Evolutionary conservation across 2,888 invertebrate genomes (phyloP).

Genomic region (Tanytarsus gracilentus): DNA sequence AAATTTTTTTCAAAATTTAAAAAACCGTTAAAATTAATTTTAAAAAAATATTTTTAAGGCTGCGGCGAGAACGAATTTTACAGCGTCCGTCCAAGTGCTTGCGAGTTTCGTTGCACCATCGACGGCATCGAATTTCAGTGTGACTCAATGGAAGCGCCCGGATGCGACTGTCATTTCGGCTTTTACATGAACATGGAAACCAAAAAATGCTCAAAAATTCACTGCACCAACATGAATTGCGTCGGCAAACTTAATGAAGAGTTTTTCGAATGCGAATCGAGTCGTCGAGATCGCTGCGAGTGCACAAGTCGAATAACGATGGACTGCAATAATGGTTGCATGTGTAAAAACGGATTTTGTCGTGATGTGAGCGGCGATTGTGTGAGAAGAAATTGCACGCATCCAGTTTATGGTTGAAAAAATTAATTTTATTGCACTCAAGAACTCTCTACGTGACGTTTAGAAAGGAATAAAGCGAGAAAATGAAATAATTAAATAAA

Average conservation of each 20-base stretch:
- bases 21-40: no score
- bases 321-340: conserved; percentile 2
- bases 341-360: conserved; percentile 3
- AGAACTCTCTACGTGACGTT: neutral
- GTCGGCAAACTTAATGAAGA: neutral
- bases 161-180: neutral
- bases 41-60: neutral
- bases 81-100: neutral
- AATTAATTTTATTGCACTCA: neutral
- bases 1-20: no score
- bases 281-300: neutral
- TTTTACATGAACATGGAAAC: neutral
- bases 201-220: neutral
- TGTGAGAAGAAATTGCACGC: neutral
- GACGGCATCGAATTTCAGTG: neutral
- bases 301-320: neutral
- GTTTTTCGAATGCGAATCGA: neutral
- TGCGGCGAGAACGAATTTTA: neutral
- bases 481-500: neutral
- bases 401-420: neutral
- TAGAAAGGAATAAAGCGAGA: neutral
- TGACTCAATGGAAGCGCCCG: neutral
- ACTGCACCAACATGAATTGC: neutral
- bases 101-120: neutral
- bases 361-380: neutral